Conservation (phyloP, 2,888 invertebrate genomes). For the Aradus depressus region DNA sequence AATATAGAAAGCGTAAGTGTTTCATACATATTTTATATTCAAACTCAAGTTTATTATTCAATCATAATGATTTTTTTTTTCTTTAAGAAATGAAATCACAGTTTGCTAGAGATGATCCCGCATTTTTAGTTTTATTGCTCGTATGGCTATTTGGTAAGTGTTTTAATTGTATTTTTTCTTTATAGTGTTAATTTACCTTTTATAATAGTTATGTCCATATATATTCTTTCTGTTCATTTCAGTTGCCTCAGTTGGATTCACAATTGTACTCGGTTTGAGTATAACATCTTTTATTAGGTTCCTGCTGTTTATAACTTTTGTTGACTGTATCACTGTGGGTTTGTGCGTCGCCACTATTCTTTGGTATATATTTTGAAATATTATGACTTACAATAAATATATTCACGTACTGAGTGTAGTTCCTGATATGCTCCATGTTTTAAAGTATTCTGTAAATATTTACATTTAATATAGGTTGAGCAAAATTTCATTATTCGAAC, state of each 20-base stretch:
- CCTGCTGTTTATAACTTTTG: conserved; percentile 79
- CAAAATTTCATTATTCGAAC: too few relatives aligned
- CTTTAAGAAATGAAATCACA: conserved; percentile 90
- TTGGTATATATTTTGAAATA: too few relatives aligned
- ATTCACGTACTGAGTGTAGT: too few relatives aligned
- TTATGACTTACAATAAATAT: too few relatives aligned
- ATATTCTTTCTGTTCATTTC: conserved; percentile 29
- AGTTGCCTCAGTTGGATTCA: conserved; percentile 86
- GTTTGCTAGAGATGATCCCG: conserved; percentile 97
- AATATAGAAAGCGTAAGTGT: conserved; percentile 88
- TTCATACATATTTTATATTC: not conserved
- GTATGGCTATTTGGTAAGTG: conserved; percentile 68
- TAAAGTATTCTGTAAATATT: too few relatives aligned
- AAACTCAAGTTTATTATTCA: conserved; percentile 1
- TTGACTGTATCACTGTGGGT: conserved; percentile 88
- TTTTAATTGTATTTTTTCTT: conserved; percentile 1
- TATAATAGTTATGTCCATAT: not conserved
- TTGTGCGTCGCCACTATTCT: conserved; percentile 66
- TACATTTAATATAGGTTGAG: too few relatives aligned
- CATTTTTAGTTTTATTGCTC: conserved; percentile 84
- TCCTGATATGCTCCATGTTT: too few relatives aligned
- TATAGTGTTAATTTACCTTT: not conserved
- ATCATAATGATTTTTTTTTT: too few relatives aligned
- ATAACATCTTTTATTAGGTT: conserved; percentile 64
- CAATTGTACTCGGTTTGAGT: conserved; percentile 60